phyloP scores from a whole-genome alignment of 2,113 vertebrate genomes.

The Psammodynastes pulverulentus region DNA sequence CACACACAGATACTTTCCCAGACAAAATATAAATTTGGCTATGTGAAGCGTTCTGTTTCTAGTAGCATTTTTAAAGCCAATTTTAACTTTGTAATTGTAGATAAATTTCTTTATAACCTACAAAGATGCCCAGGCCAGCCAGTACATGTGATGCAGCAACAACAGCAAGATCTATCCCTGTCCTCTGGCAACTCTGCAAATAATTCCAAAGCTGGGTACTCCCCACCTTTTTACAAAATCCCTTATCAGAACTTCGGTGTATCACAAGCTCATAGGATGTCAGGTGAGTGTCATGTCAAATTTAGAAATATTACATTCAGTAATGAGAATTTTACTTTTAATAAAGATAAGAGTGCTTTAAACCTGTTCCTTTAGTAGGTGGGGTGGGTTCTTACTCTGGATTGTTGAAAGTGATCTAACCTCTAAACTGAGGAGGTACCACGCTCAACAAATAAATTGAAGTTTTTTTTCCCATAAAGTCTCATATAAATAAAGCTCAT shows the following conservation, averaged over 20 bases:
- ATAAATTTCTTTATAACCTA: slow-evolving; percentile 69
- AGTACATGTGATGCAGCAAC: slow-evolving; percentile 68
- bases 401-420: not conserved
- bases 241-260: slow-evolving; percentile 74
- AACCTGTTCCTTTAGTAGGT: not conserved
- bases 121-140: slow-evolving; percentile 62
- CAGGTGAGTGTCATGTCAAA: slow-evolving; percentile 73
- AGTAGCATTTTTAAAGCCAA: not conserved
- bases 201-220: slow-evolving; percentile 61
- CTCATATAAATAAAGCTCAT: not conserved
- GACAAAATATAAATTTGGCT: not conserved
- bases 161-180: slow-evolving; percentile 49
- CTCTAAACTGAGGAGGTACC: not conserved
- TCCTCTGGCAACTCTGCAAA: slow-evolving; percentile 62
- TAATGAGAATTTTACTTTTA: not conserved
- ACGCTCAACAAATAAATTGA: not conserved
- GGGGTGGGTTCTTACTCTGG: not conserved
- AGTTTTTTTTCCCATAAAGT: not conserved
- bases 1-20: not conserved
- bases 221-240: slow-evolving; percentile 68
- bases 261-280: slow-evolving; percentile 71
- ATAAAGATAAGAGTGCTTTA: not conserved
- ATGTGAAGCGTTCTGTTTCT: not conserved
- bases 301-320: not conserved
- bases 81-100: slow-evolving; percentile 55